phyloP scores from a whole-genome alignment of 2,113 vertebrate genomes.

The Brevimyrus niger region DNA sequence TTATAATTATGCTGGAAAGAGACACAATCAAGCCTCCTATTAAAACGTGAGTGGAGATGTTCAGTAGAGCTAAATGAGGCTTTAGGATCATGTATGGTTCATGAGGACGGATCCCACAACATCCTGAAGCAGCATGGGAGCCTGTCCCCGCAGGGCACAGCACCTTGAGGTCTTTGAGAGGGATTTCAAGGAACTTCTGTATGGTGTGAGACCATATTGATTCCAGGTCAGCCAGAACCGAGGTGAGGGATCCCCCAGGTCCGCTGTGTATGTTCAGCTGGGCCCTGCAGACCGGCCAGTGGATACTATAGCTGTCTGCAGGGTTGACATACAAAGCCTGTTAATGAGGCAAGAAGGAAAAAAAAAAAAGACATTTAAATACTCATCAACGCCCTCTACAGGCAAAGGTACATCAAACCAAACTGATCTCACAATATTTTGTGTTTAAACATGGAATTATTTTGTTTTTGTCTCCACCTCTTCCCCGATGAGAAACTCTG shows the following conservation, averaged over 20 bases:
- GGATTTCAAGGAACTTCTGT: constrained; percentile 91
- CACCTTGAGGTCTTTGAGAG: constrained; percentile 95
- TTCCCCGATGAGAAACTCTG: constrained; percentile 85
- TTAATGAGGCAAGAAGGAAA: not conserved
- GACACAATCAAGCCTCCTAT: not conserved
- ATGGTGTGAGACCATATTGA: constrained; percentile 86
- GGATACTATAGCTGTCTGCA: constrained; percentile 79
- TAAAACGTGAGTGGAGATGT: not conserved
- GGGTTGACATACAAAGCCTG: constrained; percentile 88
- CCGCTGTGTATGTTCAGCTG: constrained; percentile 81
- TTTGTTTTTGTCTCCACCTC: constrained; percentile 66
- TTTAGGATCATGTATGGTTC: not conserved
- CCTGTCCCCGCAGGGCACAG: not conserved
- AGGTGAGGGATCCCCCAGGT: constrained; percentile 82
- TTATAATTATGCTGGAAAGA: not conserved
- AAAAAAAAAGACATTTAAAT: not conserved
- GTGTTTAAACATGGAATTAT: not conserved
- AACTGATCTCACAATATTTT: not conserved
- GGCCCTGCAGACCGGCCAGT: constrained; percentile 86
- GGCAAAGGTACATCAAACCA: not conserved
- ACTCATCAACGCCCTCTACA: not conserved
- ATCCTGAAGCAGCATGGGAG: not conserved
- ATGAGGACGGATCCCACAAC: no score
- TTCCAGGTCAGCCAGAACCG: constrained; percentile 84
- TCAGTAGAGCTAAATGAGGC: not conserved